These are phyloP conservation scores for Poeciliopsis infans DNA, from an alignment of 2,797 vertebrate species.

Conservation along the genomic window DNA sequence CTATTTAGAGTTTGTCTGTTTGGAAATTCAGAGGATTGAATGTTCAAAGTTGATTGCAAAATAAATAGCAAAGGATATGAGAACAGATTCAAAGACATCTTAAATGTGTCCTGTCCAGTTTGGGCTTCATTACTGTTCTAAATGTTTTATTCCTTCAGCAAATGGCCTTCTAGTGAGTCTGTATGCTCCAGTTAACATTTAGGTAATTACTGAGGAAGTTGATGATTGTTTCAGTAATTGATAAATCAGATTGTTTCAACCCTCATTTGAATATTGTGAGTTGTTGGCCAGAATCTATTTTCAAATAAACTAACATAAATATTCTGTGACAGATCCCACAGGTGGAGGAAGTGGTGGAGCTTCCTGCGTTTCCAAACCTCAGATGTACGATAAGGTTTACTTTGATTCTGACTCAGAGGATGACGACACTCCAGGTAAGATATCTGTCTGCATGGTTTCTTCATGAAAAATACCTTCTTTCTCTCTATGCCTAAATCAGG, in stretches of 20 bases:
- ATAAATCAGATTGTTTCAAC: too few species aligned
- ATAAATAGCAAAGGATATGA: background rate
- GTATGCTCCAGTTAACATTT: too few species aligned
- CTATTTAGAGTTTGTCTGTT: background rate
- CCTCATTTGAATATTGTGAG: background rate
- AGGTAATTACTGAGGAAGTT: too few species aligned
- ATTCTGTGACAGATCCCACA: constrained; percentile 26
- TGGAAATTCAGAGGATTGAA: background rate
- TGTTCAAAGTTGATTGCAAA: background rate
- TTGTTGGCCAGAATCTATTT: background rate
- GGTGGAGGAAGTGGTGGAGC: background rate
- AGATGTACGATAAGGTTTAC: constrained; percentile 89
- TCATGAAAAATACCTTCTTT: background rate
- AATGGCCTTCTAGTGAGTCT: too few species aligned
- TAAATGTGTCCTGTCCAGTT: too few species aligned
- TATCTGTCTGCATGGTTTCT: too few species aligned
- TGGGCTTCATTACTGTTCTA: too few species aligned
- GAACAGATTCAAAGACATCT: too few species aligned
- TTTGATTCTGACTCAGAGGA: constrained; percentile 93
- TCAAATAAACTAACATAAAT: background rate
- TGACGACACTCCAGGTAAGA: constrained; percentile 78
- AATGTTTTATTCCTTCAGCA: too few species aligned
- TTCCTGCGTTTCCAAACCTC: constrained; percentile 22
- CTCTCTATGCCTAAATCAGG: background rate
- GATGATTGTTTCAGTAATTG: too few species aligned